A percentile compares a stretch with the other conserved stretches of the same genome.
These are phyloP conservation scores for Eristalinus aeneus DNA, from an alignment of 2,888 invertebrate species.

Conservation along the genomic window DNA sequence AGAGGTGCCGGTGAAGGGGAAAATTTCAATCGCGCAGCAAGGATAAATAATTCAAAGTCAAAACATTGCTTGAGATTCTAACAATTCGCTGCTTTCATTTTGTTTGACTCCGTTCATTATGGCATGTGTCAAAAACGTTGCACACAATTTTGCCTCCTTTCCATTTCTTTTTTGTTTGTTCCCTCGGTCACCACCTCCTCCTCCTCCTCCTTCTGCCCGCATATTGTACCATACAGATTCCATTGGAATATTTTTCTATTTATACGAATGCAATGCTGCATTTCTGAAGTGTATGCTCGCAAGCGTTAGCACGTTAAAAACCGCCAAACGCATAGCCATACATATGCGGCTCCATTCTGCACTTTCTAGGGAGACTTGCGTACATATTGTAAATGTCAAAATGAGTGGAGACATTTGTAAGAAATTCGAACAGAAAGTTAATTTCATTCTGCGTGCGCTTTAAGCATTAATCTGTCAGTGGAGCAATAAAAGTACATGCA, in stretches of 20 bases:
- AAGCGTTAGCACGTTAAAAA: constrained; percentile 35
- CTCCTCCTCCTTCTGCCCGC: constrained; percentile 4
- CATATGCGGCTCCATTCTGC: not conserved
- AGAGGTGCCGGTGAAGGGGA: constrained; percentile 7
- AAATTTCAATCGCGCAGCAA: constrained; percentile 75
- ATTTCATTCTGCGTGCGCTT: constrained; percentile 39
- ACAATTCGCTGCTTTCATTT: constrained; percentile 14
- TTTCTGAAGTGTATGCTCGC: constrained; percentile 39
- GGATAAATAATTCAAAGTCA: constrained; percentile 68
- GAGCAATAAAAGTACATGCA: constrained; percentile 63
- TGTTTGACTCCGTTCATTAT: constrained; percentile 22
- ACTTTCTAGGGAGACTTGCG: constrained; percentile 20
- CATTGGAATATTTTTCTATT: constrained; percentile 63
- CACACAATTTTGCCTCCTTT: constrained; percentile 20
- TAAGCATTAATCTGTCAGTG: constrained; percentile 64
- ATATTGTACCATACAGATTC: constrained; percentile 61
- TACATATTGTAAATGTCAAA: constrained; percentile 51
- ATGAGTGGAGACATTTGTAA: constrained; percentile 53
- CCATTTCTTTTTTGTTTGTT: not conserved
- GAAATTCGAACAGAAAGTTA: constrained; percentile 37
- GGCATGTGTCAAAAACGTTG: constrained; percentile 55
- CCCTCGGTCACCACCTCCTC: too few relatives aligned
- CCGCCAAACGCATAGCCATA: constrained; percentile 28
- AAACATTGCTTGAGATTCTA: constrained; percentile 42
- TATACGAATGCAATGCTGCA: constrained; percentile 53